These are phyloP conservation scores for Trichonephila inaurata DNA, from an alignment of 1,140 invertebrate genomes.

Conservation along the genomic window DNA sequence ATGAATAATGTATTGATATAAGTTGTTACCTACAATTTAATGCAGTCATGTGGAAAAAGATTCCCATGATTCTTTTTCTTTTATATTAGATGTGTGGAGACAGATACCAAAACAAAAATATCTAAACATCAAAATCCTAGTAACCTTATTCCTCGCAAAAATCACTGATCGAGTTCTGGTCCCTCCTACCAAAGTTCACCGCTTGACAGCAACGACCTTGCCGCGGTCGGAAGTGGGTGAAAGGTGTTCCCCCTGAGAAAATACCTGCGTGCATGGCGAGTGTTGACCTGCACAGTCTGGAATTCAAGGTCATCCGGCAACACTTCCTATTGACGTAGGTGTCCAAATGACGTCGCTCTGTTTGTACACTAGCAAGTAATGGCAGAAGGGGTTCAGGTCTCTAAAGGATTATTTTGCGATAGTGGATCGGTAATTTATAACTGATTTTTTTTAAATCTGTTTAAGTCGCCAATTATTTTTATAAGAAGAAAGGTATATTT, in stretches of 20 bases:
- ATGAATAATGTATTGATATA: too few species aligned
- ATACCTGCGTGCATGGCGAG: constrained; percentile 10
- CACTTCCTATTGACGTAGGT: constrained; percentile 32
- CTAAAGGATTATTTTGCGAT: neutral
- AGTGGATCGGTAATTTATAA: neutral
- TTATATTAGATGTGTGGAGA: too few species aligned
- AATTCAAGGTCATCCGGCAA: constrained; percentile 25
- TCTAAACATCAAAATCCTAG: neutral
- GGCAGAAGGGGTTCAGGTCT: neutral
- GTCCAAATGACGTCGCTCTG: constrained; percentile 4
- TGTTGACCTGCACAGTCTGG: neutral
- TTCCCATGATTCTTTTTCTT: too few species aligned
- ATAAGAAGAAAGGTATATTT: too few species aligned
- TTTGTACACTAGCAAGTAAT: neutral
- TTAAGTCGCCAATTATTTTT: too few species aligned
- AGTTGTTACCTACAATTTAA: too few species aligned
- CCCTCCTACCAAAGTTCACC: constrained; percentile 20
- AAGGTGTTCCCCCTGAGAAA: constrained; percentile 24
- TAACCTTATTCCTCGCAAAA: neutral
- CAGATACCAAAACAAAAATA: too few species aligned
- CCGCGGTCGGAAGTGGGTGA: constrained; percentile 10
- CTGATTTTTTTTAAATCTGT: too few species aligned
- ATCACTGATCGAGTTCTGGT: neutral
- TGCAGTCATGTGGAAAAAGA: too few species aligned
- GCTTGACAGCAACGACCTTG: constrained; percentile 16